Evolutionary conservation across 2,113 vertebrate genomes (phyloP).

Genomic region (Motacilla tschutschensis): DNA sequence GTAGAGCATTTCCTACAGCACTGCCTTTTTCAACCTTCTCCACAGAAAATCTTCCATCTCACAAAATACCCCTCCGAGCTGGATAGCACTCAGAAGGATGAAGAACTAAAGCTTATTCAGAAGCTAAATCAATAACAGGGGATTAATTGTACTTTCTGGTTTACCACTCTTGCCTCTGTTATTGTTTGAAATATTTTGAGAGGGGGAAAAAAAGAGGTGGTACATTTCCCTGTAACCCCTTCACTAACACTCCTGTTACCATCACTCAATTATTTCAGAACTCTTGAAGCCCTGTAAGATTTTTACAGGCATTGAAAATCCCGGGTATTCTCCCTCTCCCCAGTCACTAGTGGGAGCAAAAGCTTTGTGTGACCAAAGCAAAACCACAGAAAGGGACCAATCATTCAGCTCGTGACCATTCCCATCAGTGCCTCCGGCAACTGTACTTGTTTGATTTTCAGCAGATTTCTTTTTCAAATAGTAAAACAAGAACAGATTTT

Average conservation of each 20-base stretch:
- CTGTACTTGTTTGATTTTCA: not conserved
- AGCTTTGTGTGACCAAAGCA: not conserved
- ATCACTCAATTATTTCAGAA: not conserved
- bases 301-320: not conserved
- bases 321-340: not conserved
- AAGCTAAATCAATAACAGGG: not conserved
- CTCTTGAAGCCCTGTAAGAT: not conserved
- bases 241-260: not conserved
- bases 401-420: not conserved
- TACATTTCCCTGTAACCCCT: not conserved
- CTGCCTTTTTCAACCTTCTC: not conserved
- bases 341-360: not conserved
- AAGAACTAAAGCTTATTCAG: not conserved
- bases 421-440: not conserved
- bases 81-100: not conserved
- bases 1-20: not conserved
- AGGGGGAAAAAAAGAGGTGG: not conserved
- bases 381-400: not conserved
- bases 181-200: not conserved
- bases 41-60: not conserved
- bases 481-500: constrained; percentile 47
- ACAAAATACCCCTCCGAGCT: not conserved
- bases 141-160: not conserved
- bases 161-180: not conserved
- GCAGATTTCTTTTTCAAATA: constrained; percentile 19